Conservation (phyloP, 2,113 vertebrate genomes). For the Pachycephala philippinensis region DNA sequence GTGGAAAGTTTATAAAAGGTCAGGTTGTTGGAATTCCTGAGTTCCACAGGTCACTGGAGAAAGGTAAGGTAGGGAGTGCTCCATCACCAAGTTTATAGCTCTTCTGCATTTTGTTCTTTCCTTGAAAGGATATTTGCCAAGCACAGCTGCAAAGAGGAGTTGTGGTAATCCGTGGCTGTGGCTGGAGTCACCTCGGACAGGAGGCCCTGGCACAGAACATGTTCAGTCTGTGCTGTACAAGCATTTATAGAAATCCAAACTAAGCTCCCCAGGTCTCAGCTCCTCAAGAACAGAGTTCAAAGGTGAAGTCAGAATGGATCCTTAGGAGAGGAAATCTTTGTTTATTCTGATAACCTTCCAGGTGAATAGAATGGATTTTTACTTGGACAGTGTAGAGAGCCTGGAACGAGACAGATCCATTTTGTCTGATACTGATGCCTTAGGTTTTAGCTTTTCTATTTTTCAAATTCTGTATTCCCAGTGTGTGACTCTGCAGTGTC, state of each 20-base stretch:
- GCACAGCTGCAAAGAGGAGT: neutral
- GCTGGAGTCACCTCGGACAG: neutral
- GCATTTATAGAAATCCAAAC: neutral
- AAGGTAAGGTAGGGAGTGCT: neutral
- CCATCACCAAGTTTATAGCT: neutral
- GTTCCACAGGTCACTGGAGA: neutral
- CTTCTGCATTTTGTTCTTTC: neutral
- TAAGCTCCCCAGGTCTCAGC: neutral
- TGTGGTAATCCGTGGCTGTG: neutral
- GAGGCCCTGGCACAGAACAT: neutral
- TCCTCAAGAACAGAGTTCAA: neutral
- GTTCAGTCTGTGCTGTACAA: accelerated
- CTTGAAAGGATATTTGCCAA: neutral
- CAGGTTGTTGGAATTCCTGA: neutral
- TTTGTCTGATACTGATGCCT: too few relatives aligned
- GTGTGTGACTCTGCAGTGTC: too few relatives aligned
- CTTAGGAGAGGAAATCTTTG: neutral
- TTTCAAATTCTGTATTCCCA: too few relatives aligned
- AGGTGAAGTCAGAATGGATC: neutral
- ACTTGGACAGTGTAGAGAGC: neutral
- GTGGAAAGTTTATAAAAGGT: neutral
- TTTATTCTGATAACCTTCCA: neutral
- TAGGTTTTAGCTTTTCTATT: too few relatives aligned
- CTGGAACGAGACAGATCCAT: accelerated
- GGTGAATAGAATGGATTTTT: neutral